These are phyloP conservation scores for Caenorhabditis remanei DNA, from an alignment of 1,140 invertebrate species.

Conservation along the genomic window DNA sequence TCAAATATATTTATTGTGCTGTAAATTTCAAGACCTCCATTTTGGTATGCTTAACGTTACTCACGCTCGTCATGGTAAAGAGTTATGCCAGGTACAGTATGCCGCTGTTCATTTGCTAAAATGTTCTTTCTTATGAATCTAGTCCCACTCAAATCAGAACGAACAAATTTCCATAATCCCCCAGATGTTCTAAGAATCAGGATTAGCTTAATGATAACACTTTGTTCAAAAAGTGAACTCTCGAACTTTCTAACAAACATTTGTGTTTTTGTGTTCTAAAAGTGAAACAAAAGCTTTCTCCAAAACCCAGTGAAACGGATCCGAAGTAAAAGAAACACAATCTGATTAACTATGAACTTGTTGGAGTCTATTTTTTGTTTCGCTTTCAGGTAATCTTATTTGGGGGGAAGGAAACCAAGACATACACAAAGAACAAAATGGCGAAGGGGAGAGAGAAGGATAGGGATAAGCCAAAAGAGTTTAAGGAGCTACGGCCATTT, in stretches of 20 bases:
- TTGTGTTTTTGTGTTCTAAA: background rate
- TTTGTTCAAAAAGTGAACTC: background rate
- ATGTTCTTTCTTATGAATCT: no score
- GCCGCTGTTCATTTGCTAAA: no score
- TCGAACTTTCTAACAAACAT: background rate
- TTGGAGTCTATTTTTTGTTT: background rate
- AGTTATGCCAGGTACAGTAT: no score
- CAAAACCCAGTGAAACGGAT: constrained; percentile 2
- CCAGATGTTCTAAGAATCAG: no score
- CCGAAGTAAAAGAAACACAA: background rate
- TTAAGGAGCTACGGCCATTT: constrained; percentile 10
- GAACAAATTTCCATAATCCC: no score
- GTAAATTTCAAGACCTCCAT: no score
- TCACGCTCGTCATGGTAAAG: no score
- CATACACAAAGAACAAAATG: constrained; percentile 23
- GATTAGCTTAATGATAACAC: background rate
- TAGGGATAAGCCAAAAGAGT: background rate
- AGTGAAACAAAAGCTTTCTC: constrained; percentile 20
- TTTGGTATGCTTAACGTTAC: no score
- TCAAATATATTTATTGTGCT: no score
- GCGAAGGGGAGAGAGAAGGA: background rate
- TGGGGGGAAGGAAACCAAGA: background rate
- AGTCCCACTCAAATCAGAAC: no score
- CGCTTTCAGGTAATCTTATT: constrained; percentile 38
- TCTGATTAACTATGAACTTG: constrained; percentile 29